Evolutionary conservation across 2,113 vertebrate species (phyloP), one percentile per base, ranked within the genome.

Genomic region (Vanacampus margaritifer): DNA sequence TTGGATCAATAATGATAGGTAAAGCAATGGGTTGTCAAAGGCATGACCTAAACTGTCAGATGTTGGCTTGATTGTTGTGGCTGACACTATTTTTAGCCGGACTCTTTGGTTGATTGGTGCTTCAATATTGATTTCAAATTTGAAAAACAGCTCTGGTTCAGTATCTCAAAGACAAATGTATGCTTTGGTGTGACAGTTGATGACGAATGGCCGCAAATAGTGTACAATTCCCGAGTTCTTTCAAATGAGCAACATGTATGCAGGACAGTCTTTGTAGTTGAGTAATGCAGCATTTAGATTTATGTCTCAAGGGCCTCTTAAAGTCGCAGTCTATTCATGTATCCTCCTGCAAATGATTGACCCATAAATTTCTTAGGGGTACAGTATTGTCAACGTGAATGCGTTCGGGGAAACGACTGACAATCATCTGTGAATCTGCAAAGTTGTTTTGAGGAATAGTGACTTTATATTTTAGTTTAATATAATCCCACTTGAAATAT

Each of bases 301-400:
- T 12, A 23, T 23, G 50, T 23, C 21, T 53, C 50, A 53, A 53
- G n/a, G 17, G 28, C 24, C 69, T 62, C 0, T 7, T 19, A 41
- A 59, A 41, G 64, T 59, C 46, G 41, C 26, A n/a, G 50, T 32
- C 24, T 65, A 63, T 75, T 79, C 45, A 77, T 80, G 73, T 53
- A 32, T 64, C 71, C 75, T 62, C 48, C 45, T 51, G n/a, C 57
- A 65, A 41, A 69, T 69, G 59, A 79, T 64, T 51, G 60, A 74
- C 82, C 69, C 79, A 71, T 17, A 65, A 80, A 80, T 71, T 76
- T 75, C 74, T 75, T 75, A 80, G 60, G 54, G 50, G 48, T 54
- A 83, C 62, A 50, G 19, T 23, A 57, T n/a, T 61, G 64, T 6
- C 19, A 73, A 23, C 0, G 53, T 62, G 48, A 26, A 54, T 41